These are phyloP conservation scores for Labeo rohita DNA, from an alignment of 2,113 vertebrate genomes.

Conservation along the genomic window DNA sequence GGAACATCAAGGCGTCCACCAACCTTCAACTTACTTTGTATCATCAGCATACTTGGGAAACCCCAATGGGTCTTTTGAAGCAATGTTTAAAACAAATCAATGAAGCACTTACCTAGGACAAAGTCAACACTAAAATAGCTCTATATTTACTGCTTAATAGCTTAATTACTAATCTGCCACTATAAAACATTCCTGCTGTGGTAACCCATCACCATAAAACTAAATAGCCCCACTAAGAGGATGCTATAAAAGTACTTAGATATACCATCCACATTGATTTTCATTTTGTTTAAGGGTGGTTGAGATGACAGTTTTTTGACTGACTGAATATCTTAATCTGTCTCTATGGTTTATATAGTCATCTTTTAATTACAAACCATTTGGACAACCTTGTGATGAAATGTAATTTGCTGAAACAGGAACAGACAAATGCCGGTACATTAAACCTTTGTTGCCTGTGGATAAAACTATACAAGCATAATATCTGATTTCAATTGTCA, in stretches of 20 bases:
- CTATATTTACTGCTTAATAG: not conserved
- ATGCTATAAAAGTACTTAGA: not conserved
- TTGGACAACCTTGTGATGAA: not conserved
- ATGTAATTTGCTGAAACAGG: not conserved
- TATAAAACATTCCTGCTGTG: constrained; percentile 19
- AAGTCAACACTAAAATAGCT: not conserved
- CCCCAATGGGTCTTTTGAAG: not conserved
- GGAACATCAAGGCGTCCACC: constrained; percentile 9
- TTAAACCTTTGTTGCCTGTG: not conserved
- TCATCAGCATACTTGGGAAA: constrained; percentile 5
- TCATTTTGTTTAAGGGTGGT: not conserved
- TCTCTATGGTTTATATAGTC: not conserved
- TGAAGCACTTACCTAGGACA: constrained; percentile 4
- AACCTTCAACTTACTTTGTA: not conserved
- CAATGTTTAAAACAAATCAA: constrained; percentile 5
- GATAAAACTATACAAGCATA: not conserved
- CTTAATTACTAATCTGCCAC: not conserved
- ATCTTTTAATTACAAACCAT: not conserved
- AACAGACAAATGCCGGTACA: not conserved
- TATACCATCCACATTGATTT: not conserved
- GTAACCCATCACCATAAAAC: constrained; percentile 13
- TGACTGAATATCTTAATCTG: not conserved
- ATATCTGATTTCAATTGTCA: not conserved
- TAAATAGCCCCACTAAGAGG: constrained; percentile 1
- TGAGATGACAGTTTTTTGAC: not conserved